Conservation (phyloP, 2,113 vertebrate species). For the Lophius piscatorius region DNA sequence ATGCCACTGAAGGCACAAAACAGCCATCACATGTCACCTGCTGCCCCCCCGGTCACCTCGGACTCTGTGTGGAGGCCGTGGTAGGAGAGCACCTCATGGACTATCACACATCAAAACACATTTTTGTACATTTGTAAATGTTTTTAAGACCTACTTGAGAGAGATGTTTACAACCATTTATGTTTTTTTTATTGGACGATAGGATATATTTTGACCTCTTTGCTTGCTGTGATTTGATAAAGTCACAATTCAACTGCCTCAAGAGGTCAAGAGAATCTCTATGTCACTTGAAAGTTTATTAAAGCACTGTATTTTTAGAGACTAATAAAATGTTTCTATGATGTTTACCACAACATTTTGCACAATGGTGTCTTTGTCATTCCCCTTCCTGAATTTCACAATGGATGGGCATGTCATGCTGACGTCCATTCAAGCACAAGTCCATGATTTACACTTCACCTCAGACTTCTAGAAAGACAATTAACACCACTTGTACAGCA, state of each 20-base stretch:
- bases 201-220: conserved; percentile 54
- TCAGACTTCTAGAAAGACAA: not conserved
- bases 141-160: conserved; percentile 26
- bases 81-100: conserved; percentile 73
- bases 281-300: conserved; percentile 60
- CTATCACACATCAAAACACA: conserved; percentile 12
- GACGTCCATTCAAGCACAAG: too few relatives aligned
- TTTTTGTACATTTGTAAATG: conserved; percentile 70
- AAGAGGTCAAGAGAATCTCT: conserved; percentile 51
- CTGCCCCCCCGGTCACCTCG: conserved; percentile 78
- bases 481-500: not conserved
- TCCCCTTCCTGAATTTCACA: not conserved
- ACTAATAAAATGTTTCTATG: conserved; percentile 80
- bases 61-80: conserved; percentile 97
- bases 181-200: conserved; percentile 56
- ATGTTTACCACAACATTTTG: conserved; percentile 33
- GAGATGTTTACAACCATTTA: conserved; percentile 46
- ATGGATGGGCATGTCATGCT: too few relatives aligned
- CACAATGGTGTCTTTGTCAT: conserved; percentile 20
- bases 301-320: conserved; percentile 79
- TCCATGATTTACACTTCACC: too few relatives aligned
- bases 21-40: conserved; percentile 71
- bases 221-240: conserved; percentile 63
- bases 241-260: conserved; percentile 19
- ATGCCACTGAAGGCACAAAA: conserved; percentile 77